A percentile compares a stretch with the other conserved stretches of the same genome.
Conservation (phyloP, 2,888 invertebrate genomes). For the Oscheius sp. region DNA sequence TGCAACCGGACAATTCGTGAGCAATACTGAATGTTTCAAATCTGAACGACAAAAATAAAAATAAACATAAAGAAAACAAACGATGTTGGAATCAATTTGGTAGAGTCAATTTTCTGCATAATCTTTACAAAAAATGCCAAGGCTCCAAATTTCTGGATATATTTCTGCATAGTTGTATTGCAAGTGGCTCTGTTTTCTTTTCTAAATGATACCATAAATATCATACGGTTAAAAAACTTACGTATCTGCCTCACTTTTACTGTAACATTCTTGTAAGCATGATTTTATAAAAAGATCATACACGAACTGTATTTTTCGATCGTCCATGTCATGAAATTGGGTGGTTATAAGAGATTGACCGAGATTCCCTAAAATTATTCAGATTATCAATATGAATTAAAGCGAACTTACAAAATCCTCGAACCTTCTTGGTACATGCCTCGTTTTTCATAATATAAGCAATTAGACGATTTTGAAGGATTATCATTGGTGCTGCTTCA, state of each 20-base stretch:
- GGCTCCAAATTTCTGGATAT: conserved; percentile 7
- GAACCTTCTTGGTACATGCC: background rate
- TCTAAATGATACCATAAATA: background rate
- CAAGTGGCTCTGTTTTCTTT: background rate
- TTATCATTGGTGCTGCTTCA: conserved; percentile 1
- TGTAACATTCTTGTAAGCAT: background rate
- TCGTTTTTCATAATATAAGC: background rate
- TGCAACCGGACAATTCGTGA: background rate
- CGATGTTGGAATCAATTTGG: background rate
- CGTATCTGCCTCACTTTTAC: background rate
- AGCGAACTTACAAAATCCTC: conserved; percentile 14
- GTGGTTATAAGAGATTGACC: conserved; percentile 16
- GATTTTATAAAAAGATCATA: conserved; percentile 15
- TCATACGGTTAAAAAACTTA: background rate
- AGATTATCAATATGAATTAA: too few relatives aligned
- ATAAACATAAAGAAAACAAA: background rate
- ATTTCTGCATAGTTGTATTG: background rate
- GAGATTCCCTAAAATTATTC: conserved; percentile 7
- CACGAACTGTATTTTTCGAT: background rate
- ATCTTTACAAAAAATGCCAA: background rate
- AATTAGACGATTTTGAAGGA: conserved; percentile 5
- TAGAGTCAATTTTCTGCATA: background rate
- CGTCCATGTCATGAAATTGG: conserved; percentile 1
- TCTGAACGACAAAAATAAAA: background rate
- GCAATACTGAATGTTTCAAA: background rate